These are phyloP conservation scores for Lamprotornis superbus DNA, from an alignment of 2,113 vertebrate species.

Conservation along the genomic window DNA sequence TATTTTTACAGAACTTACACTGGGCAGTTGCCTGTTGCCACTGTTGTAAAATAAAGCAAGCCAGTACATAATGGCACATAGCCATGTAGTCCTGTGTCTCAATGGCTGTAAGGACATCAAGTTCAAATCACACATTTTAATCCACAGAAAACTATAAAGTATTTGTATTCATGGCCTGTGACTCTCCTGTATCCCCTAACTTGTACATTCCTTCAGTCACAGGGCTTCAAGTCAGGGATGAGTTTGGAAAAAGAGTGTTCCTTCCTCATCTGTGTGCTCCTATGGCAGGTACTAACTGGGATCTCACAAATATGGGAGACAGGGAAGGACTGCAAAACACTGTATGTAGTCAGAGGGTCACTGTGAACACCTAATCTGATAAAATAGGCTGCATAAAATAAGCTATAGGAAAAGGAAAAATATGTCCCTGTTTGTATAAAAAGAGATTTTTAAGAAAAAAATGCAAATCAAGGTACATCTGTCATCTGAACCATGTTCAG, in stretches of 20 bases:
- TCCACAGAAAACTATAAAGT: not conserved
- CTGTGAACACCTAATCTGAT: not conserved
- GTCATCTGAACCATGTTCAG: not conserved
- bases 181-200: not conserved
- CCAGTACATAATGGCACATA: not conserved
- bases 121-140: not conserved
- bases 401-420: not conserved
- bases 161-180: not conserved
- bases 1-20: not conserved
- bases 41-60: not conserved
- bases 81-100: not conserved
- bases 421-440: not conserved
- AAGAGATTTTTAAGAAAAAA: not conserved
- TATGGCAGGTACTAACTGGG: not conserved
- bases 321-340: not conserved
- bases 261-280: fast-evolving
- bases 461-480: not conserved
- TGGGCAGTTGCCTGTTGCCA: not conserved
- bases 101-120: not conserved
- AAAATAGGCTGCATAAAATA: not conserved
- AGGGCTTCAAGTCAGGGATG: not conserved
- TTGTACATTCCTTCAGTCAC: not conserved
- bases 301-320: not conserved
- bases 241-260: not conserved
- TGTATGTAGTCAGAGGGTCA: not conserved